phyloP scores from a whole-genome alignment of 2,113 vertebrate species.

The Salvelinus sp. region DNA sequence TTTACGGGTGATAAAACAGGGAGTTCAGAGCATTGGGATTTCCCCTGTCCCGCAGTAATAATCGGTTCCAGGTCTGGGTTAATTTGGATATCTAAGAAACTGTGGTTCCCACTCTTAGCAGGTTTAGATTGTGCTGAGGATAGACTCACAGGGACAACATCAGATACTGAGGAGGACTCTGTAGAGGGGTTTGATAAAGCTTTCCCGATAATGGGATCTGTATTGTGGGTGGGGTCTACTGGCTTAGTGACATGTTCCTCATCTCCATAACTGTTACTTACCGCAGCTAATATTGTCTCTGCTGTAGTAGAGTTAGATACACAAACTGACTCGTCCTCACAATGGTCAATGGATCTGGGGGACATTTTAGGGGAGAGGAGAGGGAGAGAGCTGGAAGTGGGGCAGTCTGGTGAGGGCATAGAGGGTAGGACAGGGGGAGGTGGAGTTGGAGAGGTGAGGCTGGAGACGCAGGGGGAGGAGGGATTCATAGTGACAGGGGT shows the following conservation, averaged over 20 bases:
- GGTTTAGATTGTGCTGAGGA: conserved; percentile 15
- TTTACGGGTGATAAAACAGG: conserved; percentile 42
- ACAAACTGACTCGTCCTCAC: conserved; percentile 29
- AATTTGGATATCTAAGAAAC: conserved; percentile 46
- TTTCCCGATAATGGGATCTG: conserved; percentile 28
- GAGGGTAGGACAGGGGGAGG: conserved; percentile 89
- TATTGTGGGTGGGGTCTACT: conserved; percentile 38
- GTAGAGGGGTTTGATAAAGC: conserved; percentile 27
- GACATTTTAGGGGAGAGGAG: conserved; percentile 90
- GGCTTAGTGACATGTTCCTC: conserved; percentile 43
- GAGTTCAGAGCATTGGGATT: conserved; percentile 36
- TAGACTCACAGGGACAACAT: conserved; percentile 13
- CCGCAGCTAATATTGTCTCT: conserved; percentile 39
- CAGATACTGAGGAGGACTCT: not conserved
- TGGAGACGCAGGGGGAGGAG: conserved; percentile 76
- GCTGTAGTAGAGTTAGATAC: conserved; percentile 40
- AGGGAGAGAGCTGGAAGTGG: conserved; percentile 84
- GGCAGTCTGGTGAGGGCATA: conserved; percentile 71
- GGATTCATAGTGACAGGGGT: conserved; percentile 84
- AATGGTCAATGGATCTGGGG: conserved; percentile 71
- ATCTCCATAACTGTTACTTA: conserved; percentile 42
- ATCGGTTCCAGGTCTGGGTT: conserved; percentile 39
- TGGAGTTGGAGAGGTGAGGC: conserved; percentile 80
- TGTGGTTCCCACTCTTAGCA: conserved; percentile 14
- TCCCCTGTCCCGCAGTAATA: conserved; percentile 27